phyloP scores from a whole-genome alignment of 1,140 invertebrate genomes.

The Lordiphosa stackelbergi region DNA sequence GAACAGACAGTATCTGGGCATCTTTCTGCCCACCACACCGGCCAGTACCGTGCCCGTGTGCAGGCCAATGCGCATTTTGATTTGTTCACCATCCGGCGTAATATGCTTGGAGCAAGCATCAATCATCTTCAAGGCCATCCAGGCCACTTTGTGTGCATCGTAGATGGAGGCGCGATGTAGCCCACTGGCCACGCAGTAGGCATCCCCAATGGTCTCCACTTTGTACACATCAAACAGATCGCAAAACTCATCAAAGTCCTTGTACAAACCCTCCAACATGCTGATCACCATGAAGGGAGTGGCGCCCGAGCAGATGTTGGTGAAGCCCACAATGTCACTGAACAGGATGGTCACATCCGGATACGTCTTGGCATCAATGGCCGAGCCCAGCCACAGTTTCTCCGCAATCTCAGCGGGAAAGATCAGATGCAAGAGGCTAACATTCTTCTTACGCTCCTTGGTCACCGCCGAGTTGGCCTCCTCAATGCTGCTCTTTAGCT shows the following conservation, averaged over 20 bases:
- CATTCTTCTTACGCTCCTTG: conserved; percentile 95
- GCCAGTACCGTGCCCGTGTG: conserved; percentile 93
- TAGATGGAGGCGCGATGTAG: conserved; percentile 85
- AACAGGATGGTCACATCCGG: conserved; percentile 96
- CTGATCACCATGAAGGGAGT: conserved; percentile 96
- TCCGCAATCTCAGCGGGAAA: conserved; percentile 96
- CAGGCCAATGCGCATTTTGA: conserved; percentile 96
- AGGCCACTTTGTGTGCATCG: conserved; percentile 95
- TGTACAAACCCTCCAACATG: conserved; percentile 95
- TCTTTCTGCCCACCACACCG: conserved; percentile 93
- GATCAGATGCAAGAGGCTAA: conserved; percentile 94
- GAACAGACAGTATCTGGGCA: conserved; percentile 94
- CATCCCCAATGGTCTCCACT: conserved; percentile 97
- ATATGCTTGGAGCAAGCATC: conserved; percentile 90
- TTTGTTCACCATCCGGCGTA: conserved; percentile 93
- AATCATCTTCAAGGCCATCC: conserved; percentile 95
- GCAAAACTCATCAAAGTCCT: conserved; percentile 93
- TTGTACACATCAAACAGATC: conserved; percentile 95
- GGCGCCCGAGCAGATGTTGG: conserved; percentile 92
- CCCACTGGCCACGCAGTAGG: conserved; percentile 95
- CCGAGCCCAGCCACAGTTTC: conserved; percentile 89
- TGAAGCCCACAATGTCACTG: conserved; percentile 97
- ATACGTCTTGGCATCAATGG: conserved; percentile 93
- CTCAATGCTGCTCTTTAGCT: conserved; percentile 94
- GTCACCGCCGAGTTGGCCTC: conserved; percentile 94